Percentiles rank a stretch among this genome's conserved stretches.
Conservation (phyloP, 2,113 vertebrate species). For the Rutilus rutilus region DNA sequence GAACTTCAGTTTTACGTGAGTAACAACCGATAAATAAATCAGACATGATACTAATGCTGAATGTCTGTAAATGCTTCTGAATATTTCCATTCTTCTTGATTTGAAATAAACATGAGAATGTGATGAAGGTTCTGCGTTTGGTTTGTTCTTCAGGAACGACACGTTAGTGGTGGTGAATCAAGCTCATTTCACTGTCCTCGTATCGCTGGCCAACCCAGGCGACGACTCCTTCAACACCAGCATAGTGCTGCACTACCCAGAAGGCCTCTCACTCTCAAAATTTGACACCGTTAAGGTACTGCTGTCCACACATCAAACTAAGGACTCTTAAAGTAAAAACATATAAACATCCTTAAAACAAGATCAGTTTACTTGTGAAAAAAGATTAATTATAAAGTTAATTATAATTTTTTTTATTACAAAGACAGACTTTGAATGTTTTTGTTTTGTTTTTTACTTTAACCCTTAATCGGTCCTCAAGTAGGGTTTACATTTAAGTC, state of each 20-base stretch:
- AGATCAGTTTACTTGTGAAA: too few relatives aligned
- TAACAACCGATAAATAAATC: neutral
- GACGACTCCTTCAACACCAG: conserved; percentile 78
- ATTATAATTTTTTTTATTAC: too few relatives aligned
- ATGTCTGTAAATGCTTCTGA: neutral
- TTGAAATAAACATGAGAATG: neutral
- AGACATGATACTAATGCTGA: too few relatives aligned
- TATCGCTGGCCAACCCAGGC: conserved; percentile 67
- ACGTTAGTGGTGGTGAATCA: conserved; percentile 68
- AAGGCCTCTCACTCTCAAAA: conserved; percentile 73
- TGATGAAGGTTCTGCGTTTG: neutral
- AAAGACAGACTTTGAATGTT: too few relatives aligned
- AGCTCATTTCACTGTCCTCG: conserved; percentile 61
- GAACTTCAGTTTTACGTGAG: conserved; percentile 64
- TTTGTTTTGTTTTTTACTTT: too few relatives aligned
- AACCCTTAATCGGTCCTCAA: too few relatives aligned
- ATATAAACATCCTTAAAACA: too few relatives aligned
- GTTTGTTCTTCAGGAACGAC: conserved; percentile 57
- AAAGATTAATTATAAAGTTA: too few relatives aligned
- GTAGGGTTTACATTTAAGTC: too few relatives aligned
- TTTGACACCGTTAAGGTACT: conserved; percentile 63
- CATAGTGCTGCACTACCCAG: conserved; percentile 66
- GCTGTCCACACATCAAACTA: neutral
- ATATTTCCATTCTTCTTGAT: too few relatives aligned
- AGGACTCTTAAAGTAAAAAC: neutral